These are phyloP conservation scores for Stenodera caucasica DNA, from an alignment of 2,888 invertebrate species.

Conservation along the genomic window DNA sequence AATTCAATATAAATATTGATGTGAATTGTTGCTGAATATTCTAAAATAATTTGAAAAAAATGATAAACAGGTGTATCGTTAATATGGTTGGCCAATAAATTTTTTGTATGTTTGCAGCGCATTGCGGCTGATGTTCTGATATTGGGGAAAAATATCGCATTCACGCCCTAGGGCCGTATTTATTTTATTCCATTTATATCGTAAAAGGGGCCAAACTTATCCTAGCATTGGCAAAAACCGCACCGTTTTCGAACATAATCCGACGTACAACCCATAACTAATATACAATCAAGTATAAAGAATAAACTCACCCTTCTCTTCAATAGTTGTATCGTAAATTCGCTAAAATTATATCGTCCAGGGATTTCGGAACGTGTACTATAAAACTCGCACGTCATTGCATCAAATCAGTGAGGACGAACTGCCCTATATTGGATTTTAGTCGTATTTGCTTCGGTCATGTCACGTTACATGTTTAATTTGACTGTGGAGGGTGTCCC, in stretches of 20 bases:
- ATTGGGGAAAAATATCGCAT: not conserved
- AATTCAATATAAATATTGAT: not conserved
- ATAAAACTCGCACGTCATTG: constrained; percentile 8
- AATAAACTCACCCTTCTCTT: not conserved
- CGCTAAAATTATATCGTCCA: not conserved
- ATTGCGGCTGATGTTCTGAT: not conserved
- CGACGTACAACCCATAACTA: not conserved
- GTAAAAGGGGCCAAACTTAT: not conserved
- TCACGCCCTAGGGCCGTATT: not conserved
- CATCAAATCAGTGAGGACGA: not conserved
- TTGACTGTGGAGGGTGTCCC: constrained; percentile 14
- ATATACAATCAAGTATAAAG: not conserved
- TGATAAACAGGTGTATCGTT: too few species aligned
- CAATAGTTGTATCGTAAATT: not conserved
- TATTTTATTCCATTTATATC: not conserved
- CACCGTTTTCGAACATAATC: not conserved
- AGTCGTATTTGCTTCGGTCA: constrained; percentile 1
- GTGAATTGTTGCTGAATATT: too few species aligned
- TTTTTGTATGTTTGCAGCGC: not conserved
- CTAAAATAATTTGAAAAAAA: too few species aligned
- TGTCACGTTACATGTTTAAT: constrained; percentile 25
- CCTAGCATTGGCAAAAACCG: not conserved
- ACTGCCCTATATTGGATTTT: not conserved
- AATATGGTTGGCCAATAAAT: not conserved
- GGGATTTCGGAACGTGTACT: not conserved